phyloP scores from a whole-genome alignment of 2,113 vertebrate species.

The Phrynosoma blainvillii region DNA sequence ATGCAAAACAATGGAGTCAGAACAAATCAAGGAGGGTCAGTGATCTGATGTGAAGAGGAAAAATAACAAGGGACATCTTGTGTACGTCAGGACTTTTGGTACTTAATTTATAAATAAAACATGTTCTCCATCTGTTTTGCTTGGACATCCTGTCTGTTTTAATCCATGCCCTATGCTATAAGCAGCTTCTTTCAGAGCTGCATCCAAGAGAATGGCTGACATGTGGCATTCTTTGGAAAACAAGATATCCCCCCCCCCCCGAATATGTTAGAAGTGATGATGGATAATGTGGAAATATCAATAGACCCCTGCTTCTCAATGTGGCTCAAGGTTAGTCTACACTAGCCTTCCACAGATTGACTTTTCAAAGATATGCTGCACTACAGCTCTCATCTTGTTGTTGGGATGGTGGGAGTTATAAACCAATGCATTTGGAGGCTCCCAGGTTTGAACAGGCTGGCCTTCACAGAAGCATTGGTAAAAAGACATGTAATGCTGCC shows the following conservation, averaged over 20 bases:
- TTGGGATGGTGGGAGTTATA: too few species aligned
- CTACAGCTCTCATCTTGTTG: background rate
- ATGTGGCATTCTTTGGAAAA: conserved; percentile 46
- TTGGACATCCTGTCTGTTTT: conserved; percentile 73
- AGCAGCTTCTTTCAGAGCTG: conserved; percentile 55
- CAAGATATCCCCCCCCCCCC: conserved; percentile 18
- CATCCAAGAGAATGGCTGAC: conserved; percentile 39
- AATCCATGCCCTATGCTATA: conserved; percentile 51
- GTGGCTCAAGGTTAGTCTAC: background rate
- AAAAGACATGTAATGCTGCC: background rate
- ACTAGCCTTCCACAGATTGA: background rate
- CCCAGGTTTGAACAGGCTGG: background rate
- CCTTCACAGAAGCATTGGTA: background rate
- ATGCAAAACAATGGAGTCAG: conserved; percentile 60
- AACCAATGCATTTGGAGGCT: too few species aligned
- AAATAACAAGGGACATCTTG: conserved; percentile 59
- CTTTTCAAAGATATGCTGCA: background rate
- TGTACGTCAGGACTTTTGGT: conserved; percentile 59
- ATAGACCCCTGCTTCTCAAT: background rate
- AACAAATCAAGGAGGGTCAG: conserved; percentile 54
- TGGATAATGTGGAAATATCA: conserved; percentile 12
- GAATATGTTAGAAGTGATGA: background rate
- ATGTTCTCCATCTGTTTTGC: conserved; percentile 71
- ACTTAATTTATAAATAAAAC: conserved; percentile 54
- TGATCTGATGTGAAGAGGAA: conserved; percentile 55